These are phyloP conservation scores for Cochlearius cochlearius DNA, from an alignment of 2,113 vertebrate genomes.

Conservation along the genomic window DNA sequence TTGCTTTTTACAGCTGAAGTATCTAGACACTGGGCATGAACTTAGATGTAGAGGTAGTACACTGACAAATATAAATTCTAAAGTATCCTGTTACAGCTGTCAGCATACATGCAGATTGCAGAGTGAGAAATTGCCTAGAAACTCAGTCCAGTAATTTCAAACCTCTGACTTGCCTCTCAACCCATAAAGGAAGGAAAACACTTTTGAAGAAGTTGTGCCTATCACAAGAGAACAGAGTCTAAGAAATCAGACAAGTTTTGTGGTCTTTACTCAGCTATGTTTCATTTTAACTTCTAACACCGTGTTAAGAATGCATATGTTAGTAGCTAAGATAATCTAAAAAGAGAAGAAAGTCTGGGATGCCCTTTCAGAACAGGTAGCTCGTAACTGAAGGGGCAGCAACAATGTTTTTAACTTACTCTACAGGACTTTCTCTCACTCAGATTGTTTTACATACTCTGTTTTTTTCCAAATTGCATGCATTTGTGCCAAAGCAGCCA, in stretches of 20 bases:
- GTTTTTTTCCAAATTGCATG: neutral
- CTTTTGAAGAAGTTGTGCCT: neutral
- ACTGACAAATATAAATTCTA: conserved; percentile 2
- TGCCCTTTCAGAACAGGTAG: neutral
- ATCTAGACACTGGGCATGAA: neutral
- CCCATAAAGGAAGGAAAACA: neutral
- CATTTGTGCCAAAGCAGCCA: neutral
- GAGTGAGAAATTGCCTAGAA: neutral
- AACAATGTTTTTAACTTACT: neutral
- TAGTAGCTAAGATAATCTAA: neutral
- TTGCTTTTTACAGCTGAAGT: neutral
- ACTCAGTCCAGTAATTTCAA: neutral
- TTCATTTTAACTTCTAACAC: neutral
- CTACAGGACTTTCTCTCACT: neutral
- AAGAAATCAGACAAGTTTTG: neutral
- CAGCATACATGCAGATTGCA: neutral
- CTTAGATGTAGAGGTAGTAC: neutral
- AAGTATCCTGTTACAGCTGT: conserved; percentile 27
- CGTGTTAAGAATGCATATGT: neutral
- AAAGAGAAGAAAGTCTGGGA: neutral
- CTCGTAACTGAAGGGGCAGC: neutral
- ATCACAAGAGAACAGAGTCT: neutral
- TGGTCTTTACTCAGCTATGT: neutral
- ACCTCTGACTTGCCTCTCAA: neutral
- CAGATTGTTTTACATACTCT: neutral